Evolutionary conservation across 2,113 vertebrate genomes (phyloP).

Genomic region (Hemiprocne comata): DNA sequence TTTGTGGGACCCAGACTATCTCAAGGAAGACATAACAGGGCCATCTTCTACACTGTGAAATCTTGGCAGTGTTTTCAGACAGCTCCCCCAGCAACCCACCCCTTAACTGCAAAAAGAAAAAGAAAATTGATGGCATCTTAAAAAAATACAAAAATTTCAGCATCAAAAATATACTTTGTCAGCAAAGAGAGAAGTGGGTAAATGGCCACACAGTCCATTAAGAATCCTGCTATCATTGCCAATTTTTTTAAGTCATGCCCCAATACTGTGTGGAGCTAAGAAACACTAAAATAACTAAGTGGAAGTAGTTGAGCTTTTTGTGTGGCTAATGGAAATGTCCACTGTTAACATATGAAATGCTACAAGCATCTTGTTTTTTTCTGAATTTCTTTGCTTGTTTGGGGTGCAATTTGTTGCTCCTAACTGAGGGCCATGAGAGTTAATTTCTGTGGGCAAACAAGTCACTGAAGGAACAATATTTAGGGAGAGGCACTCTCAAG

Average conservation of each 20-base stretch:
- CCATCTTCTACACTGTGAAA: background rate
- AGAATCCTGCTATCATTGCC: background rate
- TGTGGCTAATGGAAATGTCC: background rate
- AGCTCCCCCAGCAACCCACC: background rate
- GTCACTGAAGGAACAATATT: background rate
- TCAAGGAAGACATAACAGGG: background rate
- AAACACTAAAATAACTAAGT: background rate
- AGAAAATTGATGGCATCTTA: background rate
- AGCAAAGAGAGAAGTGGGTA: background rate
- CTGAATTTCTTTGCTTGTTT: background rate
- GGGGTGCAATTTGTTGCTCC: background rate
- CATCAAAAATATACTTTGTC: background rate
- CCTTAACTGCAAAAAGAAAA: background rate
- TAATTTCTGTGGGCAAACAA: background rate
- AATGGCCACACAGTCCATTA: background rate
- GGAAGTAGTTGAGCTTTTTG: background rate
- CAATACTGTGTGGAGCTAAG: background rate
- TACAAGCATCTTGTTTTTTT: background rate
- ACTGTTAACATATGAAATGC: background rate
- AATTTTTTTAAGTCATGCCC: background rate
- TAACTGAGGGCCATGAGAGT: background rate
- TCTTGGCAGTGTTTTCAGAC: background rate
- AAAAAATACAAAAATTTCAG: background rate
- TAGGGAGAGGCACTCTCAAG: background rate
- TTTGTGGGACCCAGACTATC: background rate